Conservation (phyloP, 2,113 vertebrate genomes). For the Chauna torquata region DNA sequence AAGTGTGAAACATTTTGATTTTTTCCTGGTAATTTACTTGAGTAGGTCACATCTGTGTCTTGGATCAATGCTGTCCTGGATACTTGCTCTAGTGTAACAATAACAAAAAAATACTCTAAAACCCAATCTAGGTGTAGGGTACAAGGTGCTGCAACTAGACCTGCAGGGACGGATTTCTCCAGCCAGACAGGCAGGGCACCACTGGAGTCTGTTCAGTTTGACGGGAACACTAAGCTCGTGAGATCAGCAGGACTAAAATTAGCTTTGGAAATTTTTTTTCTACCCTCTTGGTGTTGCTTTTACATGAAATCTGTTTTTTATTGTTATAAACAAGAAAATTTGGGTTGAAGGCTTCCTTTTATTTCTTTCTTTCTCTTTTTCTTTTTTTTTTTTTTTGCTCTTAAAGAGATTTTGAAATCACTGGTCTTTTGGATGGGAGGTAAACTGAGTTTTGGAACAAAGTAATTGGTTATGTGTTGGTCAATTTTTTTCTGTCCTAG, state of each 20-base stretch:
- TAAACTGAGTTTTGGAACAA: neutral
- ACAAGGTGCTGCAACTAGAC: neutral
- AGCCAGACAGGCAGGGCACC: neutral
- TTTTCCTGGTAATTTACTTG: neutral
- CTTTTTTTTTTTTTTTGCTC: neutral
- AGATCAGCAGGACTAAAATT: constrained; percentile 39
- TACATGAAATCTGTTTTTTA: constrained; percentile 2
- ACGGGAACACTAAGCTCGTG: neutral
- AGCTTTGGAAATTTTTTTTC: neutral
- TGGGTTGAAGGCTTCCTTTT: neutral
- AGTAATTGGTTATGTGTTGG: neutral
- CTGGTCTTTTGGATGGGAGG: neutral
- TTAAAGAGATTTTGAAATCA: constrained; percentile 25
- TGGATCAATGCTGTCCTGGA: neutral
- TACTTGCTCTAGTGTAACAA: neutral
- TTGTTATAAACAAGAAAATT: constrained; percentile 2
- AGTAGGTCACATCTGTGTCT: constrained; percentile 7
- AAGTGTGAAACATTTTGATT: neutral
- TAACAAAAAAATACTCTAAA: neutral
- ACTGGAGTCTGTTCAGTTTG: neutral
- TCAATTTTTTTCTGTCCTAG: neutral
- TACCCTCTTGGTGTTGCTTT: neutral
- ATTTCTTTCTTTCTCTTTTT: neutral
- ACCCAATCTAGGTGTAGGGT: neutral
- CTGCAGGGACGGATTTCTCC: neutral